Base-by-base conservation (phyloP, 2,888 invertebrate genomes). In the Drosophila falleni region DNA sequence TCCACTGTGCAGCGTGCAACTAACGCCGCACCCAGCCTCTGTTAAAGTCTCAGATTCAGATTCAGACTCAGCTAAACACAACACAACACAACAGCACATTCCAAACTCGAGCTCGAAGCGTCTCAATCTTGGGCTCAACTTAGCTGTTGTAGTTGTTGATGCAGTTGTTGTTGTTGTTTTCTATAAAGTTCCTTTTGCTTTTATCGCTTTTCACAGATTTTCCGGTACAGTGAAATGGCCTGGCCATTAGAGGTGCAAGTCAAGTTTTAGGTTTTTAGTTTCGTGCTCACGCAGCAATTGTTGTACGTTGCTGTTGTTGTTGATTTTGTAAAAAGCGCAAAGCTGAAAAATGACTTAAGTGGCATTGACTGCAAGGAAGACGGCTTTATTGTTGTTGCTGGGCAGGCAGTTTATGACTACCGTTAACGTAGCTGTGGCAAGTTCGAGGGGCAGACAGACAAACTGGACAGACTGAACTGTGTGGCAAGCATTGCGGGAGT, bases 141-240 rank as follows among this genome's bases (percentile, higher is more conserved):
- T 53, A 61, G 50, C 37, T 55, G 59, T 41, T 35, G 56, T 35
- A 29, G 37, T 11, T 39, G 41, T 42, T 42, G 16, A 19, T n/a
- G n/a, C n/a, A n/a, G n/a, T n/a, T n/a, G 19, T 19, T 23, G 56
- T 35, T 41, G 37, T 11, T 39, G 41, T 46, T 6, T 37, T 59
- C 47, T 49, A n/a, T 16, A n/a, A 60, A 67, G 58, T 76, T 77
- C 54, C 73, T 79, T 82, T 76, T 71, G 76, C 72, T 79, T 87
- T 89, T 81, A 89, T 89, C 87, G 84, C 82, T 84, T 89, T 89
- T 89, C 84, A 81, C 71, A 89, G 84, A 89, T 84, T 84, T 84
- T 87, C 89, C 82, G 82, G 71, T 75, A 66, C 62, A 66, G 66
- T 73, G 63, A 74, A 77, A 74, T 63, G 61, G 58, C 66, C 39